Conservation (phyloP, 2,113 vertebrate genomes). For the Bucco capensis region DNA sequence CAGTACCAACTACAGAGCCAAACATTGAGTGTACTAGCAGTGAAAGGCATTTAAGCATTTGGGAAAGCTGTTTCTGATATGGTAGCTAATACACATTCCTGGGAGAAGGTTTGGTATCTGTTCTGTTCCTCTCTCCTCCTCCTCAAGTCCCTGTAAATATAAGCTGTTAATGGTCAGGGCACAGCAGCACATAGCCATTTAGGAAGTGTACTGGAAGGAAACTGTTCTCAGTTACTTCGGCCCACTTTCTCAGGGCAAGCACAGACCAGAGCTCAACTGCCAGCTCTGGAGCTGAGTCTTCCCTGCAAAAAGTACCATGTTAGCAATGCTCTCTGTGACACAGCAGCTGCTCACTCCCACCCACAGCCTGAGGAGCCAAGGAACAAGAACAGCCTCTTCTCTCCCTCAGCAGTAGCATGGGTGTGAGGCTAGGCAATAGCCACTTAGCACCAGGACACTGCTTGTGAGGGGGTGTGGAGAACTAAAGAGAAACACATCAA, state of each 20-base stretch:
- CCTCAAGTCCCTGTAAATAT: not conserved
- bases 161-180: not conserved
- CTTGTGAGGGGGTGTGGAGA: too few relatives aligned
- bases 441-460: rapidly evolving
- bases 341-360: not conserved
- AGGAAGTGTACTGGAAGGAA: not conserved
- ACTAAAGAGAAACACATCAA: too few relatives aligned
- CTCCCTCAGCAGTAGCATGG: rapidly evolving
- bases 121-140: not conserved
- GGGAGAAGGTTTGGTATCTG: not conserved
- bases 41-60: not conserved
- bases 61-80: not conserved
- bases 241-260: not conserved
- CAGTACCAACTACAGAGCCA: not conserved
- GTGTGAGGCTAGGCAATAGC: not conserved
- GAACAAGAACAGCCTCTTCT: not conserved
- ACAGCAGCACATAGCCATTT: not conserved
- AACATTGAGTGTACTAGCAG: not conserved
- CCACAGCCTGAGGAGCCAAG: not conserved
- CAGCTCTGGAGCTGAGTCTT: not conserved
- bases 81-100: not conserved
- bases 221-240: not conserved
- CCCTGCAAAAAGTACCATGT: not conserved
- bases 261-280: not conserved
- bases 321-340: not conserved